phyloP scores from a whole-genome alignment of 2,797 vertebrate species.

The Phaenicophaeus curvirostris region DNA sequence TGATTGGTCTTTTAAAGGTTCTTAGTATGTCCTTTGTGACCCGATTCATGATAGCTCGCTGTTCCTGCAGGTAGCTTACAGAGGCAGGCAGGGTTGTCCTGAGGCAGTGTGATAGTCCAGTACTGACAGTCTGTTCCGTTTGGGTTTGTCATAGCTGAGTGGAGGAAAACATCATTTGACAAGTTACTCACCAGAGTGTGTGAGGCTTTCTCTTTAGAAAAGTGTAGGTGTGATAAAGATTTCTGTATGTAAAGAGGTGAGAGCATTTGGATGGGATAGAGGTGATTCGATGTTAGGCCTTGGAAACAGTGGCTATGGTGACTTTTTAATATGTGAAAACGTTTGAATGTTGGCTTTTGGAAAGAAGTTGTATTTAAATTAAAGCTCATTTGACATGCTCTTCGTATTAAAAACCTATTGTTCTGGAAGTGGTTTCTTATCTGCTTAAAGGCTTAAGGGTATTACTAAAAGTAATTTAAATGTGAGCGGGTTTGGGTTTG shows the following conservation, averaged over 20 bases:
- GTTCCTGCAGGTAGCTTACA: neutral
- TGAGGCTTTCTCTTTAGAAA: slow-evolving; percentile 50
- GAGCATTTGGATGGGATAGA: slow-evolving; percentile 21
- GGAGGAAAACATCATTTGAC: slow-evolving; percentile 38
- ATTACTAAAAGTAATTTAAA: slow-evolving; percentile 72
- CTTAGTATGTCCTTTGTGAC: slow-evolving; percentile 10
- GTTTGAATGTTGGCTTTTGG: slow-evolving; percentile 67
- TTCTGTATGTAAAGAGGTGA: slow-evolving; percentile 39
- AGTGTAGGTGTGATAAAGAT: neutral
- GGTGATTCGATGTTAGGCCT: slow-evolving; percentile 21
- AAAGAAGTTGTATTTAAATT: slow-evolving; percentile 73
- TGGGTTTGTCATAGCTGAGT: slow-evolving; percentile 27
- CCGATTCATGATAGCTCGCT: neutral
- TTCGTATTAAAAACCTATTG: slow-evolving; percentile 68
- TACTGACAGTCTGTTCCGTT: slow-evolving; percentile 22
- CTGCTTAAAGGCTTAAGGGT: slow-evolving; percentile 70
- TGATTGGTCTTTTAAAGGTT: slow-evolving; percentile 33
- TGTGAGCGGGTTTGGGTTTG: slow-evolving; percentile 19
- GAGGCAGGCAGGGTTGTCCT: slow-evolving; percentile 18
- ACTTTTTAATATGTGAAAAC: slow-evolving; percentile 71
- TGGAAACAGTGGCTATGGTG: slow-evolving; percentile 52
- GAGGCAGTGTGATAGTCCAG: neutral
- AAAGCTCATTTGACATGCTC: slow-evolving; percentile 71
- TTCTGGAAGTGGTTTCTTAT: slow-evolving; percentile 75
- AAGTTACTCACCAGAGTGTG: slow-evolving; percentile 39